Evolutionary conservation across 1,140 invertebrate species (phyloP).

Genomic region (Drusus annulatus): DNA sequence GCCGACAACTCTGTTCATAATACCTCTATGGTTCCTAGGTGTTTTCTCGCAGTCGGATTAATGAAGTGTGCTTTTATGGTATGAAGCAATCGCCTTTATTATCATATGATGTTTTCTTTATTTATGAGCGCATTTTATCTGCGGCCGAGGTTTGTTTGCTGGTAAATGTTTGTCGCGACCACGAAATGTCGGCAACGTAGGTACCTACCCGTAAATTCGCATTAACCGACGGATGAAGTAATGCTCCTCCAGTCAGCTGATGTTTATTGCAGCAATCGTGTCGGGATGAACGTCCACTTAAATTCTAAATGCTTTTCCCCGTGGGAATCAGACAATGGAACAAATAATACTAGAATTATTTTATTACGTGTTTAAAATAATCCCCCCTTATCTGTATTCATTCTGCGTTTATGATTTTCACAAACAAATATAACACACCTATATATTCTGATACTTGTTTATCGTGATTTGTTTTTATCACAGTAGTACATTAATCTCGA

Average conservation of each 20-base stretch:
- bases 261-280: background rate
- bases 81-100: background rate
- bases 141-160: background rate
- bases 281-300: background rate
- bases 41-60: background rate
- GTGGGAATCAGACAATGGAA: no score
- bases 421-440: no score
- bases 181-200: no score
- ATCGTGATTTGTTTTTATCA: no score
- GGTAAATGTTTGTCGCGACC: background rate
- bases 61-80: conserved; percentile 2
- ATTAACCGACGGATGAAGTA: conserved; percentile 16
- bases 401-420: no score
- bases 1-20: no score
- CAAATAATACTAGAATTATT: no score
- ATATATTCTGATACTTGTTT: no score
- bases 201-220: background rate
- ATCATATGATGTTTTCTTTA: background rate
- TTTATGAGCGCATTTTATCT: conserved; percentile 9
- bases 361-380: no score
- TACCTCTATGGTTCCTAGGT: no score
- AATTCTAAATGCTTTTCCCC: background rate
- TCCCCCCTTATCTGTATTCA: no score
- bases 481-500: no score
- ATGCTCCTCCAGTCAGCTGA: background rate